A percentile compares a stretch with the other conserved stretches of the same genome.
Evolutionary conservation across 2,888 invertebrate species (phyloP).

Genomic region (Conops quadrifasciatus): DNA sequence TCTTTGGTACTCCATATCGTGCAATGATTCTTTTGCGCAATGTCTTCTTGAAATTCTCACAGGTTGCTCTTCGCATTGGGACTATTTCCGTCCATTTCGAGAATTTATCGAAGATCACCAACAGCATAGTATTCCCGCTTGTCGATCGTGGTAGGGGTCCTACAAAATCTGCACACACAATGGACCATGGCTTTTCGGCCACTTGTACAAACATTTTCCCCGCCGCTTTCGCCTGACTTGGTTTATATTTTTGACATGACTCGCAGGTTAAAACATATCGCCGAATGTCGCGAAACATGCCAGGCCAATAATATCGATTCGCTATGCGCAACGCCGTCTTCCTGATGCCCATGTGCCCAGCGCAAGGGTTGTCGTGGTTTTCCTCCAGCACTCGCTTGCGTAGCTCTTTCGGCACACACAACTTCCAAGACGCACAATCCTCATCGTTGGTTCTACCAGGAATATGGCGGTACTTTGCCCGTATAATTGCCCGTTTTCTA

Average conservation of each 20-base stretch:
- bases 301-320: slow-evolving; percentile 30
- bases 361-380: slow-evolving; percentile 10
- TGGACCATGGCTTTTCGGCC: neutral
- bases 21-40: neutral
- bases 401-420: neutral
- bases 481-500: neutral
- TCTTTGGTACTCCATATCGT: neutral
- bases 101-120: no score
- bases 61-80: neutral
- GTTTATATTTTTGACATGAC: slow-evolving; percentile 25
- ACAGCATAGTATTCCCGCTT: slow-evolving; percentile 7
- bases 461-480: no score
- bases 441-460: neutral
- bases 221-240: no score
- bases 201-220: neutral
- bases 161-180: slow-evolving; percentile 5
- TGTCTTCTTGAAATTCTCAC: neutral
- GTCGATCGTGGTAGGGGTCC: no score
- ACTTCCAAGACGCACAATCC: slow-evolving; percentile 18
- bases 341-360: slow-evolving; percentile 24
- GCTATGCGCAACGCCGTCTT: slow-evolving; percentile 2
- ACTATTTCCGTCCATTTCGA: slow-evolving; percentile 24
- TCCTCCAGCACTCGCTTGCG: slow-evolving; percentile 13
- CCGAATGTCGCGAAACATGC: slow-evolving; percentile 17
- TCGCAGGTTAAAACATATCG: slow-evolving; percentile 8